Evolutionary conservation across 2,113 vertebrate species (phyloP).

Genomic region (Crotalus horridus): DNA sequence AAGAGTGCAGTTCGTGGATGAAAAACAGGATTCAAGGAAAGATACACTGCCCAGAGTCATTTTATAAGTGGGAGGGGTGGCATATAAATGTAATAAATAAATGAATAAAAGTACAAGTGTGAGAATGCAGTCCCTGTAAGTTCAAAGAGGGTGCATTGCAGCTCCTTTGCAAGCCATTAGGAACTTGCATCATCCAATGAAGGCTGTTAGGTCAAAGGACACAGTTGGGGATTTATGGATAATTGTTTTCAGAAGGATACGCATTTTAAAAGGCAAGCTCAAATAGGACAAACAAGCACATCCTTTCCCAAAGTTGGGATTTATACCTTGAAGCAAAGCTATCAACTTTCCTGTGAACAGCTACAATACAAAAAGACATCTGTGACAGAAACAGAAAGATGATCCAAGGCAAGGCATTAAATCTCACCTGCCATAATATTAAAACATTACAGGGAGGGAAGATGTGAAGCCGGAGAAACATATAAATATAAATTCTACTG

Average conservation of each 20-base stretch:
- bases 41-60: neutral
- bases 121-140: neutral
- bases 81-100: neutral
- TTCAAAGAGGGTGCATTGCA: neutral
- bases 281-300: conserved; percentile 8
- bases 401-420: conserved; percentile 43
- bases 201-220: neutral
- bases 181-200: neutral
- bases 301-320: conserved; percentile 37
- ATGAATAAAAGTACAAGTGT: neutral
- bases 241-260: conserved; percentile 22
- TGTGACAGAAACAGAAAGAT: conserved; percentile 41
- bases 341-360: conserved; percentile 44
- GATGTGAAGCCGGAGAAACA: neutral
- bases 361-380: conserved; percentile 25
- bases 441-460: conserved; percentile 28
- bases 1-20: neutral
- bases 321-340: conserved; percentile 50
- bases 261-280: neutral
- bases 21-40: neutral
- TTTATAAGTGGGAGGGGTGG: neutral
- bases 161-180: neutral
- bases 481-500: neutral
- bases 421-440: conserved; percentile 38
- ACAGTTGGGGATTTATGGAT: neutral